Percentiles rank a stretch among this genome's conserved stretches.
Conservation (phyloP, 2,888 invertebrate species). For the Catonia carolina region DNA sequence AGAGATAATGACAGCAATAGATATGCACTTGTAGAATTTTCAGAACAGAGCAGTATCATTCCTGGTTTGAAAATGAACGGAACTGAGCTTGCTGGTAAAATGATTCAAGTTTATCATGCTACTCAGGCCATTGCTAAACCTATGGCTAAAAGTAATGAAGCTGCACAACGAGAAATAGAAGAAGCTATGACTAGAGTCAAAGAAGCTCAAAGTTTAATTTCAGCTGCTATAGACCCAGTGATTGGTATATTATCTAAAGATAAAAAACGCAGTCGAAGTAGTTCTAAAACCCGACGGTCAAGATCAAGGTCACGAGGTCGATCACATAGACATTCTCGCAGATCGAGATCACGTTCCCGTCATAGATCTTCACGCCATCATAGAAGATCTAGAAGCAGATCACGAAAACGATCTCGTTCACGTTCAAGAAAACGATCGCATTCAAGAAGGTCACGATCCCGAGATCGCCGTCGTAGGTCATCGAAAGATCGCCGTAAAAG, state of each 20-base stretch:
- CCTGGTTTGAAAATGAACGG: conserved; percentile 82
- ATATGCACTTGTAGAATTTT: conserved; percentile 87
- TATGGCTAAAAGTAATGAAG: conserved; percentile 91
- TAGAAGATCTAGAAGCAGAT: conserved; percentile 43
- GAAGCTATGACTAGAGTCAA: conserved; percentile 96
- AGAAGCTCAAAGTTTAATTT: conserved; percentile 91
- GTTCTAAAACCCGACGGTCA: conserved; percentile 48
- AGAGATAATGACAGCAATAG: conserved; percentile 66
- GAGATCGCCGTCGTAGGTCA: conserved; percentile 40
- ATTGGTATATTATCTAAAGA: conserved; percentile 82
- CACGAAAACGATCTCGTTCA: conserved; percentile 52
- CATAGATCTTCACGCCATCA: conserved; percentile 34
- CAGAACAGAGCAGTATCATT: conserved; percentile 82
- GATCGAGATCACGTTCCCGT: conserved; percentile 34
- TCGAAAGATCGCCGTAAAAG: conserved; percentile 27
- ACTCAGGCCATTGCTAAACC: conserved; percentile 88
- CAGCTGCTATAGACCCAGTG: conserved; percentile 88
- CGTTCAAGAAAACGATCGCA: conserved; percentile 51
- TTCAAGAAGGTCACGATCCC: conserved; percentile 42
- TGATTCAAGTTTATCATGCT: conserved; percentile 74
- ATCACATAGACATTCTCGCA: conserved; percentile 37
- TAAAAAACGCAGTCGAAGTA: conserved; percentile 57
- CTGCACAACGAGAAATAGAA: conserved; percentile 91
- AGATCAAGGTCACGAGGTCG: conserved; percentile 38
- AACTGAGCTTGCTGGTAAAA: conserved; percentile 63